Evolutionary conservation across 2,113 vertebrate species (phyloP), one percentile per base, ranked within the genome.

Genomic region (Sigmodon hispidus): DNA sequence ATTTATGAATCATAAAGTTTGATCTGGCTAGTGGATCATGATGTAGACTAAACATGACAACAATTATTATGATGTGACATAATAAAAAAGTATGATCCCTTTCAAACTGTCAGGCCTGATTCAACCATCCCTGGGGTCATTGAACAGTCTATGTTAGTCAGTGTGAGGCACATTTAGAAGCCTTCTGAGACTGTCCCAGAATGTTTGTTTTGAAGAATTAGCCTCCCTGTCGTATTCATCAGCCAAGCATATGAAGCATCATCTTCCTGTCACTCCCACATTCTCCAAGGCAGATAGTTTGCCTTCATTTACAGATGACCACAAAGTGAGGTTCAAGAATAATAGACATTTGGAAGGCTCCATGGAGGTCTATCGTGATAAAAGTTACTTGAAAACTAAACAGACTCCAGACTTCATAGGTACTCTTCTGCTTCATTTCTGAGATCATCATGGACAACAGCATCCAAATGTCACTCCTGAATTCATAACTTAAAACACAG

Each of bases 201-300:
- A 61, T 4, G 7, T 55, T 72, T 75, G 36, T 48, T 81, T n/a
- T 61, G 8, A 73, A 61, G 34, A 50, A 50, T 22, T 43, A 16
- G 24, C 26, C 70, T 85, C 12, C 36, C 3, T 52, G 22, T 17
- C 1, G 29, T 52, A 13, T 43, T 86, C 24, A 29, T 29, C 9
- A 7, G 15, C 3, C 17, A 17, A n/a, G 16, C 31, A 17, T 1
- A 10, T 40, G 24, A 52, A 36, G 29, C 4, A 40, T 61, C 3
- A 12, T 4, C n/a, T 1, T 13, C 29, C 40, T 0, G 11, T 43
- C 26, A 40, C 67, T 3, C 2, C 4, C 67, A 48, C 0, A 0
- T 0, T 79, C 10, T 40, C 57, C 19, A 24, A 36, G 34, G 1
- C 8, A 9, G 22, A 3, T 16, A n/a, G 26, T 13, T 9, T 63